phyloP scores from a whole-genome alignment of 2,797 vertebrate genomes.

The Varecia variegata region DNA sequence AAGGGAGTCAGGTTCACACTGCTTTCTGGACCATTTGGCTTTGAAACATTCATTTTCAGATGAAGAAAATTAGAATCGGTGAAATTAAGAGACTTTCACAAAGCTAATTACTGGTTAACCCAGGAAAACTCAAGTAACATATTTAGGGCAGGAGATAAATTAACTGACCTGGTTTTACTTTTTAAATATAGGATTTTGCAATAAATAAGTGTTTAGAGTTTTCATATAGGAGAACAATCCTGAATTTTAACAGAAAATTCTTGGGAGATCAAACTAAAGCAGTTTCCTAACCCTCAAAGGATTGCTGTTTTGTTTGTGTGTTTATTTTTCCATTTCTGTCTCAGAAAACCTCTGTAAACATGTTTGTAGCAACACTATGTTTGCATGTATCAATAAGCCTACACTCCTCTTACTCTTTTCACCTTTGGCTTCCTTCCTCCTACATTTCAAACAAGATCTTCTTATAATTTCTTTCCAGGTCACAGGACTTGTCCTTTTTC shows the following conservation, averaged over 20 bases:
- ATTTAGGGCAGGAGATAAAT: background rate
- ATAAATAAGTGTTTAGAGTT: background rate
- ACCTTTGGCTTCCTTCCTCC: background rate
- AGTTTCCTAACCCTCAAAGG: background rate
- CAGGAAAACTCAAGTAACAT: background rate
- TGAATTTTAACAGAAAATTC: background rate
- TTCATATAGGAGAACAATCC: background rate
- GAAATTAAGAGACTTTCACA: background rate
- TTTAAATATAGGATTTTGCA: background rate
- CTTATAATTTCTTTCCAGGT: constrained; percentile 21
- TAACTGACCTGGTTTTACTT: background rate
- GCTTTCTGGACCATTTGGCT: background rate
- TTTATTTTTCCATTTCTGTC: background rate
- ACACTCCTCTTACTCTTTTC: background rate
- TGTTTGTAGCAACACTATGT: background rate
- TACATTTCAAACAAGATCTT: constrained; percentile 1
- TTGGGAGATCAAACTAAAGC: background rate
- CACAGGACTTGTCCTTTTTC: constrained; percentile 49
- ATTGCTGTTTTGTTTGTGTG: background rate
- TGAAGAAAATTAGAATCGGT: background rate
- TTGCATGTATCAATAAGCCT: background rate
- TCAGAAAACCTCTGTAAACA: background rate
- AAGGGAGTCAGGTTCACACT: background rate
- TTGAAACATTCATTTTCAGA: constrained; percentile 14
- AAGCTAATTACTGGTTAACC: background rate